Evolutionary conservation across 2,113 vertebrate genomes (phyloP).

Genomic region (Bos javanicus): DNA sequence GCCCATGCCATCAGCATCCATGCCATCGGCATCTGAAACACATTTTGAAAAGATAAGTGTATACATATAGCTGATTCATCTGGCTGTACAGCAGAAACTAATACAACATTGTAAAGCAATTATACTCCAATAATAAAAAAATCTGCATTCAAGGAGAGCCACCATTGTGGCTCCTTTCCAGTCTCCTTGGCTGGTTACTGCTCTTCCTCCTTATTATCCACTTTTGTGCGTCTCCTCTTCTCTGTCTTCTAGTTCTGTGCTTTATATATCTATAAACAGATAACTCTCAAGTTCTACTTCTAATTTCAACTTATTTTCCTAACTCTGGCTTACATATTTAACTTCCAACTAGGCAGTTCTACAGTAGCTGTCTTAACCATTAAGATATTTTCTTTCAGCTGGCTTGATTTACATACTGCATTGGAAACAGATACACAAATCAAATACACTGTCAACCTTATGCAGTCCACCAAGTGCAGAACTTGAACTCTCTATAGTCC

Average conservation of each 20-base stretch:
- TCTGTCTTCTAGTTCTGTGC: background rate
- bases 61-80: background rate
- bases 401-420: background rate
- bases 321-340: too few species aligned
- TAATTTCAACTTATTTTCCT: too few species aligned
- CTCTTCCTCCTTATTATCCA: background rate
- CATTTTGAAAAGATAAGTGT: background rate
- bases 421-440: background rate
- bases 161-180: background rate
- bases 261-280: background rate
- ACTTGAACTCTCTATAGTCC: background rate
- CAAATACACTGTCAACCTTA: background rate
- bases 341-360: too few species aligned
- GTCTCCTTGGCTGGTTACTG: background rate
- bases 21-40: background rate
- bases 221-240: background rate
- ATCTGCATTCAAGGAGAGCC: background rate
- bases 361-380: background rate
- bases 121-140: background rate
- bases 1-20: too few species aligned
- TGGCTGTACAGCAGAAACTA: background rate
- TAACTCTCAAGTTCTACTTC: background rate
- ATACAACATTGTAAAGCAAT: background rate
- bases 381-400: background rate
- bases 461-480: background rate